Evolutionary conservation across 37 sponge, comb jelly and placozoan species (phyloP).

Genomic region (Geodia barretti): DNA sequence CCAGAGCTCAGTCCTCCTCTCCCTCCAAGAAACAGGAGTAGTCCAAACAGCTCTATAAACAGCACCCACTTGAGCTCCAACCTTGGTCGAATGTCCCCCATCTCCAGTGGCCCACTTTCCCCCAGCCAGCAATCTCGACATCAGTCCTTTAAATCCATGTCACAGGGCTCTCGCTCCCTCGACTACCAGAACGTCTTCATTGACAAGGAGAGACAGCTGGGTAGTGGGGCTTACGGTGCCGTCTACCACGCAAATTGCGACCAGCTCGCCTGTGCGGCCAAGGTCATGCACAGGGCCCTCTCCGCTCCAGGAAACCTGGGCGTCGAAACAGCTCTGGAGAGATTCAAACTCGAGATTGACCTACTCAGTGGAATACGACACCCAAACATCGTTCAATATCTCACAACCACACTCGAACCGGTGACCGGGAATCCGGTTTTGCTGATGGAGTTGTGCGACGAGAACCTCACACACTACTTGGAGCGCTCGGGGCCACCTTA

Average conservation of each 20-base stretch:
- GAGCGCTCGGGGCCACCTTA: constrained; percentile 7
- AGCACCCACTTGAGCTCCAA: too few species aligned
- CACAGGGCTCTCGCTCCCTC: background rate
- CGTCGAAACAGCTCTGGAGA: background rate
- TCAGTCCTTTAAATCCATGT: background rate
- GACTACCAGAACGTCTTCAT: constrained; percentile 3
- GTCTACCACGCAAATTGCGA: constrained; percentile 1
- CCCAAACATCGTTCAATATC: background rate
- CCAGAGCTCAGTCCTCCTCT: background rate
- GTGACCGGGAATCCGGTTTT: background rate
- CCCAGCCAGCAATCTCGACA: background rate
- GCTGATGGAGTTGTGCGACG: background rate
- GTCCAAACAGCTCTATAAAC: too few species aligned
- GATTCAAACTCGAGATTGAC: background rate
- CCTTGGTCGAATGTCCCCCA: too few species aligned
- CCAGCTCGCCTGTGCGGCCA: constrained; percentile 2
- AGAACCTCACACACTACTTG: background rate
- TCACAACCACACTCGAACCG: background rate
- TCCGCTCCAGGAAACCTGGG: background rate
- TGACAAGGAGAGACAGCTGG: background rate
- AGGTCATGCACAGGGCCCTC: background rate
- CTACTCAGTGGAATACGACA: background rate
- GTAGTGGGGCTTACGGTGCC: constrained; percentile 4
- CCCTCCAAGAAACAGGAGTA: too few species aligned
- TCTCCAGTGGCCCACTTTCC: too few species aligned